Evolutionary conservation across 2,888 invertebrate species (phyloP).

Genomic region (Mycalesis mineus): DNA sequence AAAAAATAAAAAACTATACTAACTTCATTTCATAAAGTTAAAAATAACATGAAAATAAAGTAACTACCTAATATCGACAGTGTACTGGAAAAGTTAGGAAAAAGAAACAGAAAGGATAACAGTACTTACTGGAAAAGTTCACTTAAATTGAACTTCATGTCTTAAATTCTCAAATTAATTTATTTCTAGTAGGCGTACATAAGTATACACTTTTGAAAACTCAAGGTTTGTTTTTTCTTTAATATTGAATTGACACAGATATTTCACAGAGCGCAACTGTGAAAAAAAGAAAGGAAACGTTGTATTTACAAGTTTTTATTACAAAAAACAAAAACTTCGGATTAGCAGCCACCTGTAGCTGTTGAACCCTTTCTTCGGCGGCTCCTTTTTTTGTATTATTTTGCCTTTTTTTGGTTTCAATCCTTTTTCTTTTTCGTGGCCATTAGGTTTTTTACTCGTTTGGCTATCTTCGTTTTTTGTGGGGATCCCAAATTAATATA

Average conservation of each 20-base stretch:
- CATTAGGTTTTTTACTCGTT: constrained; percentile 73
- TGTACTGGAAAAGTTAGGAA: no score
- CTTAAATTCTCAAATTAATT: no score
- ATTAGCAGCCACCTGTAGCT: constrained; percentile 58
- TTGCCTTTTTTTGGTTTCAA: constrained; percentile 51
- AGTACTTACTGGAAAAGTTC: no score
- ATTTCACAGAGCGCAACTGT: background rate
- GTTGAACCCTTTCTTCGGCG: constrained; percentile 63
- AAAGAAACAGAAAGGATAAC: no score
- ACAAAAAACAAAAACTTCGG: constrained; percentile 23
- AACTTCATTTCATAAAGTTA: no score
- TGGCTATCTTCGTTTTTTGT: constrained; percentile 72
- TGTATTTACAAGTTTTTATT: constrained; percentile 11
- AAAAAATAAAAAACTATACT: no score
- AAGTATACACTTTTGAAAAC: background rate
- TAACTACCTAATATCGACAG: no score
- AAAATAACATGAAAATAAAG: no score
- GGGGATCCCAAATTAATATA: constrained; percentile 76
- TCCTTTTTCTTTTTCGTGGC: constrained; percentile 68
- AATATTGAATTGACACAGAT: background rate
- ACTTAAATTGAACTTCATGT: no score
- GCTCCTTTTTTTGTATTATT: constrained; percentile 40
- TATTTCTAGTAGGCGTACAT: no score
- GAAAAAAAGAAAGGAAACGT: background rate
- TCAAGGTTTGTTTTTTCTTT: background rate